Percentiles rank a stretch among this genome's conserved stretches.
Evolutionary conservation across 2,888 invertebrate species (phyloP).

Genomic region (Drosophila kanekoi): DNA sequence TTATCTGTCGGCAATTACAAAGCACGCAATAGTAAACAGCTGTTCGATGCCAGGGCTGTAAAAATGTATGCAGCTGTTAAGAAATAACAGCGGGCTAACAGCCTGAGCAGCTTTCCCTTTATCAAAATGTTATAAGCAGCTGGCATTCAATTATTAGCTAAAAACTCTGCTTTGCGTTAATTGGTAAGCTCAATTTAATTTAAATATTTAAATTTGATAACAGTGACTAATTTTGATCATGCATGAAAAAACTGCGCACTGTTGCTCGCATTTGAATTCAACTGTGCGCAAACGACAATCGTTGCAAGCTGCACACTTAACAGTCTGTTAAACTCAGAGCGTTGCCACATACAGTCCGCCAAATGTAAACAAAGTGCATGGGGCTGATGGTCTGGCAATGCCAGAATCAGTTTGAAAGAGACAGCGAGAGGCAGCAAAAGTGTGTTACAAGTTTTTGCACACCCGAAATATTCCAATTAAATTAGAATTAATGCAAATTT

Average conservation of each 20-base stretch:
- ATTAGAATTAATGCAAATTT: constrained; percentile 61
- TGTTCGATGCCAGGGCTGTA: constrained; percentile 36
- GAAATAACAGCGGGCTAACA: constrained; percentile 8
- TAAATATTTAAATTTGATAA: neutral
- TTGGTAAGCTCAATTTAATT: rapidly evolving
- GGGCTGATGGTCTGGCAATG: constrained; percentile 52
- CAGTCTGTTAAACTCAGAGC: constrained; percentile 31
- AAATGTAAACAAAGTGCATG: constrained; percentile 56
- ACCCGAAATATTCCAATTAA: constrained; percentile 64
- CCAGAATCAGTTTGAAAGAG: constrained; percentile 68
- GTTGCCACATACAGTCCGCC: constrained; percentile 39
- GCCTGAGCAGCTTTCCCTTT: neutral
- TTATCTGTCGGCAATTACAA: constrained; percentile 4
- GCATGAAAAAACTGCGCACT: too few species aligned
- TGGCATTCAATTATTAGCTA: neutral
- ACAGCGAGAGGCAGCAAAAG: constrained; percentile 72
- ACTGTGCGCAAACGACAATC: constrained; percentile 13
- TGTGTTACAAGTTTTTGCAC: constrained; percentile 74
- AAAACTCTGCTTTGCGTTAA: too few species aligned
- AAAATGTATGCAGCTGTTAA: neutral
- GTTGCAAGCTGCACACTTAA: constrained; percentile 3
- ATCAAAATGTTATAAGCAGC: neutral
- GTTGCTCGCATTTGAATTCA: constrained; percentile 8
- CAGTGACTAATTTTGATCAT: too few species aligned
- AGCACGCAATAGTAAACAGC: constrained; percentile 31